Evolutionary conservation across 92 coral and sea anemone species (phyloP).

Genomic region (Siderastrea radians): DNA sequence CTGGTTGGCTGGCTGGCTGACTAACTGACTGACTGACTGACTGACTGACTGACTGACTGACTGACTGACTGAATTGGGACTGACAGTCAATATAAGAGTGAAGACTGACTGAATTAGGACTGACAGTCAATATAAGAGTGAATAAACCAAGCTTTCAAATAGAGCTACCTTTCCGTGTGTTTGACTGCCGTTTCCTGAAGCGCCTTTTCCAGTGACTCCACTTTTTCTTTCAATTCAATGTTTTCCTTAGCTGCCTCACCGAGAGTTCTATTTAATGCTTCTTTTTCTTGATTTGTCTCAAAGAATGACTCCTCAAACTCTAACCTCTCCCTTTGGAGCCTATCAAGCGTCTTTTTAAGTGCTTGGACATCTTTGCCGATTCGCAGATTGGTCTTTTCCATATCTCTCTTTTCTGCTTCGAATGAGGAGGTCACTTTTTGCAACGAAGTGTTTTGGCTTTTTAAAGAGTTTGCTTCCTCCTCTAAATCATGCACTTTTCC

Average conservation of each 20-base stretch:
- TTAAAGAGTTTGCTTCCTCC: conserved; percentile 61
- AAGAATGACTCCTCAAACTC: conserved; percentile 88
- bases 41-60: too few species aligned
- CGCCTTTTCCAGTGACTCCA: conserved; percentile 66
- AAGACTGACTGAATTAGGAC: neutral
- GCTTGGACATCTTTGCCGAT: conserved; percentile 90
- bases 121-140: neutral
- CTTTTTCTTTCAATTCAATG: conserved; percentile 65
- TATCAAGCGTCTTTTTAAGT: conserved; percentile 84
- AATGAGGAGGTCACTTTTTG: conserved; percentile 78
- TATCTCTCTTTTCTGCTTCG: conserved; percentile 82
- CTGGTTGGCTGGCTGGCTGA: too few species aligned
- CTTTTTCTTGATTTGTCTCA: conserved; percentile 84
- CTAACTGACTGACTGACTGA: too few species aligned
- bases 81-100: neutral
- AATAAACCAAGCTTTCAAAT: neutral
- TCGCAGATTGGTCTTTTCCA: conserved; percentile 79
- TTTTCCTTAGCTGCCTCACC: conserved; percentile 77
- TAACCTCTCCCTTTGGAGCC: conserved; percentile 83
- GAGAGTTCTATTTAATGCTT: conserved; percentile 69
- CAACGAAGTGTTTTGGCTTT: conserved; percentile 75
- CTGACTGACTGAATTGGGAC: neutral
- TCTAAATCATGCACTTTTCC: conserved; percentile 70
- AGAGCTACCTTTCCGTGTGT: conserved; percentile 73
- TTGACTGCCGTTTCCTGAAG: conserved; percentile 69